A percentile compares a stretch with the other conserved stretches of the same genome.
Conservation (phyloP, 2,888 invertebrate genomes). For the Nebria salina region DNA sequence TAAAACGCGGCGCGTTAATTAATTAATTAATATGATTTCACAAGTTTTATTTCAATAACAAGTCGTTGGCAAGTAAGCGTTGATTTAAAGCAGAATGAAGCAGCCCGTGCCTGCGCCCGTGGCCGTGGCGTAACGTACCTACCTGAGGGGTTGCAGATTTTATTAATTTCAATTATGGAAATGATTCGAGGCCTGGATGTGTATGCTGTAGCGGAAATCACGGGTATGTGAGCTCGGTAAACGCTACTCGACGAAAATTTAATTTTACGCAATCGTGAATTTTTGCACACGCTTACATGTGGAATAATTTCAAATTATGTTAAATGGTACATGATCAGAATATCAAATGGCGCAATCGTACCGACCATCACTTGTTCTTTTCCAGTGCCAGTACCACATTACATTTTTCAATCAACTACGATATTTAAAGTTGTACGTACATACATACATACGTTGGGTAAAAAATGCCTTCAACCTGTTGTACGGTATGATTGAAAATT, state of each 20-base stretch:
- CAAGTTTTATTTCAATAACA: neutral
- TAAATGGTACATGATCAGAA: conserved; percentile 16
- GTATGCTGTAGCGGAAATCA: conserved; percentile 32
- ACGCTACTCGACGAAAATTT: conserved; percentile 31
- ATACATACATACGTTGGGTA: too few species aligned
- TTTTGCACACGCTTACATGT: conserved; percentile 24
- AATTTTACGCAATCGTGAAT: conserved; percentile 34
- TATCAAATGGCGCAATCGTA: neutral
- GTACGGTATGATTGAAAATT: neutral
- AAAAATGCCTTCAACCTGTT: neutral
- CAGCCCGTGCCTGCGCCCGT: too few species aligned
- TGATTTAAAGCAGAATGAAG: neutral
- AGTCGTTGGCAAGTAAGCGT: neutral
- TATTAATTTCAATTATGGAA: conserved; percentile 42
- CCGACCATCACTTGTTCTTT: neutral
- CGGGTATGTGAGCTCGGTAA: conserved; percentile 22
- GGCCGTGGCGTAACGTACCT: neutral
- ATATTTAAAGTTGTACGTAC: too few species aligned
- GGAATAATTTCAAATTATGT: conserved; percentile 27
- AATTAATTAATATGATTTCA: neutral
- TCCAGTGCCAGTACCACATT: neutral
- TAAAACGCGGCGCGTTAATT: neutral
- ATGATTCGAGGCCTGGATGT: conserved; percentile 15
- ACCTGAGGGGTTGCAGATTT: conserved; percentile 19
- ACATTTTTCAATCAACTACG: too few species aligned